Base-by-base conservation (phyloP, 2,888 invertebrate genomes). In the Panzeria rudis region DNA sequence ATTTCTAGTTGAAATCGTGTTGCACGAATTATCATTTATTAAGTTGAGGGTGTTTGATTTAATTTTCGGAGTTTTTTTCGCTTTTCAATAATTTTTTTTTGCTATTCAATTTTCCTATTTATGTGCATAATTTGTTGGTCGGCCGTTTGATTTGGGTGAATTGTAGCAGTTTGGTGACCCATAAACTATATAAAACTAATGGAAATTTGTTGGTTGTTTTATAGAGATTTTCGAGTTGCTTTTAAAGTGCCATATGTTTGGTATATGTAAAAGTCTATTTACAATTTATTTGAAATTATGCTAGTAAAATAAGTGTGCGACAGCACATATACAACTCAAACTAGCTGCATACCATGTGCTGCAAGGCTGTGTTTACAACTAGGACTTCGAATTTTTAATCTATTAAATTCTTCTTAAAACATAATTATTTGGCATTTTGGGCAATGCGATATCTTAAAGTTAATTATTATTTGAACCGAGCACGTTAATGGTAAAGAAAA, bases 21-120 rank as follows among this genome's bases (percentile, higher is more conserved):
- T 83, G 86, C 86, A 86, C 86, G 86, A 86, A 86, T 83, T 85
- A 83, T 83, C 86, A 83, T 83, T 77, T 83, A 83, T 83, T 80
- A 64, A 86, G 83, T 86, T 61, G 86, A 86, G 86, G 83, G 80
- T 83, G 83, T 86, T 86, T 83, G 73, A 83, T 86, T 86, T 86
- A 77, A 83, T 83, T 83, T 59, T 35, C 17, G 5, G 4, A 29
- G 56, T 35, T 83, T 64, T 44, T 71, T 59, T 64, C 15, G 29
- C 5, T 54, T 44, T 29, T 62, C n/a, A 20, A 17, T 52, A 25
- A 13, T 54, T 68, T 44, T 32, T 29, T 38, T 64, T 68, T 47
- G 52, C 38, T 17, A 78, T 84, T 84, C 72, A 81, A 84, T 81
- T 84, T 85, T 78, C 56, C 69, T 66, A 69, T 85, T 79, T 78